Percentiles rank a stretch among this genome's conserved stretches.
These are phyloP conservation scores for Urechis unicinctus DNA, from an alignment of 2,888 invertebrate species.

Conservation along the genomic window DNA sequence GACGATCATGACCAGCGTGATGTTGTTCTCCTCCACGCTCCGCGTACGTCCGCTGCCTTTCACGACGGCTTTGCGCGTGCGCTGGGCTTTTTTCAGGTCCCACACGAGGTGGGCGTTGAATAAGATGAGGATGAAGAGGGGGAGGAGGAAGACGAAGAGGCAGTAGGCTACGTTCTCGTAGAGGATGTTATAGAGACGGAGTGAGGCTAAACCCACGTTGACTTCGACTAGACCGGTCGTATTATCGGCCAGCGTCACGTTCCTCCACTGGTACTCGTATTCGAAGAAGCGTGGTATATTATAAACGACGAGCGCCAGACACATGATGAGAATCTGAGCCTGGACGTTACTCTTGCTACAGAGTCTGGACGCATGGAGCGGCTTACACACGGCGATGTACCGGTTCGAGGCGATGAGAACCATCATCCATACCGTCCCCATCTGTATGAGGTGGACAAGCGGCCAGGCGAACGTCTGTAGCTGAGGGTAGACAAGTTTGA, in stretches of 20 bases:
- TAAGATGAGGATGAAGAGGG: conserved; percentile 20
- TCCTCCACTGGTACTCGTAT: conserved; percentile 14
- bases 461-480: conserved; percentile 22
- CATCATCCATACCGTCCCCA: conserved; percentile 25
- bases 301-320: conserved; percentile 17
- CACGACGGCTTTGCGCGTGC: conserved; percentile 12
- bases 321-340: conserved; percentile 15
- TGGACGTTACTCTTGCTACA: conserved; percentile 21
- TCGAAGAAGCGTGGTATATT: conserved; percentile 23
- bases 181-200: conserved; percentile 20
- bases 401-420: conserved; percentile 24
- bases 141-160: conserved; percentile 21
- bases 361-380: conserved; percentile 19
- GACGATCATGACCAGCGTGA: conserved; percentile 23
- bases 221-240: conserved; percentile 6
- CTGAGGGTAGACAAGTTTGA: conserved; percentile 16
- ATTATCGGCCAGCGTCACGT: conserved; percentile 8
- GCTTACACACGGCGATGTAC: conserved; percentile 24
- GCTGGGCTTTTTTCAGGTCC: conserved; percentile 20
- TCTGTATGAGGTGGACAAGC: conserved; percentile 19
- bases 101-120: conserved; percentile 20
- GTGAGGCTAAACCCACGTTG: conserved; percentile 16
- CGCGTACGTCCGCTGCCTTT: conserved; percentile 2
- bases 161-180: conserved; percentile 23
- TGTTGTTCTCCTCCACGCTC: conserved; percentile 22